A percentile compares a stretch with the other conserved stretches of the same genome.
These are phyloP conservation scores for Coelopa pilipes DNA, from an alignment of 2,888 invertebrate genomes.

Conservation along the genomic window DNA sequence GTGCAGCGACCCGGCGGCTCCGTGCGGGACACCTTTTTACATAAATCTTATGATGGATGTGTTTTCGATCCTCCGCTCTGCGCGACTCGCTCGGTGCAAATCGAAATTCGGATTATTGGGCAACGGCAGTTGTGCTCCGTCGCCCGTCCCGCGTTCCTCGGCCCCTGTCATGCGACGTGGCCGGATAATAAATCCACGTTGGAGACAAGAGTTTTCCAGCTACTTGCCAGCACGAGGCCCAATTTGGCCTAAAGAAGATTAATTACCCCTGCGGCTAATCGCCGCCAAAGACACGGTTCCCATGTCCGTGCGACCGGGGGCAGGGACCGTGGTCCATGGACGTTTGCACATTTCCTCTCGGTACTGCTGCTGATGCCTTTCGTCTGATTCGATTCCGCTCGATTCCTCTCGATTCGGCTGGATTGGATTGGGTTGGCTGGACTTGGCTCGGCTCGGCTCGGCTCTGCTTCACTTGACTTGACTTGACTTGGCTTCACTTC, in stretches of 20 bases:
- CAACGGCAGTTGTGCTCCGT: too few relatives aligned
- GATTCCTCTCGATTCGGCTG: background rate
- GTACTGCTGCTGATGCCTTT: background rate
- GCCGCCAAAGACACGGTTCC: slow-evolving; percentile 1
- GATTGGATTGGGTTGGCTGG: background rate
- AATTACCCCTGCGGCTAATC: slow-evolving; percentile 5
- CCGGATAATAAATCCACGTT: slow-evolving; percentile 1
- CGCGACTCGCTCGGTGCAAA: too few relatives aligned
- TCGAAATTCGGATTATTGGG: too few relatives aligned
- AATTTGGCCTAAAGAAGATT: slow-evolving; percentile 26
- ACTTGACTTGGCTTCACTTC: too few relatives aligned
- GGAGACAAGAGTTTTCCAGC: slow-evolving; percentile 7
- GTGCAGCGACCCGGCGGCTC: too few relatives aligned
- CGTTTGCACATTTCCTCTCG: slow-evolving; percentile 15
- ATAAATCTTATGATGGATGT: too few relatives aligned
- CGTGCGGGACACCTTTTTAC: too few relatives aligned
- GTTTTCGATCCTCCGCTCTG: too few relatives aligned
- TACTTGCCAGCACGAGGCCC: slow-evolving; percentile 10
- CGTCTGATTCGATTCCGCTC: background rate
- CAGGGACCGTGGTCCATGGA: background rate
- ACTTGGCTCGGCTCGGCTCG: too few relatives aligned
- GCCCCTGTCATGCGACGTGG: background rate
- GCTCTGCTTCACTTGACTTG: too few relatives aligned
- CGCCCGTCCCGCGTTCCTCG: too few relatives aligned
- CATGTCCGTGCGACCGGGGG: background rate